Base-by-base conservation (phyloP, 2,113 vertebrate genomes). In the Oreotrochilus melanogaster region DNA sequence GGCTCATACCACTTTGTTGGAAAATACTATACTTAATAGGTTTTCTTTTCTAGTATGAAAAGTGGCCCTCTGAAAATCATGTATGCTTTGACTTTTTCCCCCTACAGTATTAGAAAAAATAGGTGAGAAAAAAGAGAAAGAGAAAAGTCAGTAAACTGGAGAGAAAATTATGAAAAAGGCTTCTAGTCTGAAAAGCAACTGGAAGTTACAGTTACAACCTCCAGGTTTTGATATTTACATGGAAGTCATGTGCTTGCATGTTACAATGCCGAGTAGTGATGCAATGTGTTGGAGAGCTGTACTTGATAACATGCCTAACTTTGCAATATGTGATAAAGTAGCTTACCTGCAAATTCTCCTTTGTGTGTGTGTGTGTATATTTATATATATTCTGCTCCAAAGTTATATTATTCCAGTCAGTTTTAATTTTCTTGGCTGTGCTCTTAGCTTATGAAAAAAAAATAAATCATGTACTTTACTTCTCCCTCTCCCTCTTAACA, bases 291-390 rank as follows among this genome's bases (percentile, higher is more conserved):
- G 31, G 48, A 35, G 2, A 57, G 31, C 31, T 56, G 45, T 30
- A 66, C 37, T 57, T 31, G 15, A 13, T 57, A 82, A 64, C 7
- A 37, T 0, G 3, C 2, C 0, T 50, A 66, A 60, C 39, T 79
- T 45, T 33, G 47, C 9, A 25, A 10, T 16, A 58, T 8, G 28
- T 7, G 37, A 72, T n/a, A 18, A 82, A 71, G 9, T 45, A 89
- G 35, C 18, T 53, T 27, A 64, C 54, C 42, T 33, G 45, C 9
- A 74, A 73, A 51, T 47, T 66, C n/a, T 7, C 23, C 48, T 56
- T 22, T 7, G 6, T 19, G 12, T 31, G 9, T 28, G 25, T 2
- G 28, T 7, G 25, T 7, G 4, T 19, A 10, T 31, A 10, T 28
- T 25, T 2, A 33, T 2, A 19, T 45, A 7, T 7, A 18, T 53